Base-by-base conservation (phyloP, 2,888 invertebrate genomes). In the Nomada lathburiana region DNA sequence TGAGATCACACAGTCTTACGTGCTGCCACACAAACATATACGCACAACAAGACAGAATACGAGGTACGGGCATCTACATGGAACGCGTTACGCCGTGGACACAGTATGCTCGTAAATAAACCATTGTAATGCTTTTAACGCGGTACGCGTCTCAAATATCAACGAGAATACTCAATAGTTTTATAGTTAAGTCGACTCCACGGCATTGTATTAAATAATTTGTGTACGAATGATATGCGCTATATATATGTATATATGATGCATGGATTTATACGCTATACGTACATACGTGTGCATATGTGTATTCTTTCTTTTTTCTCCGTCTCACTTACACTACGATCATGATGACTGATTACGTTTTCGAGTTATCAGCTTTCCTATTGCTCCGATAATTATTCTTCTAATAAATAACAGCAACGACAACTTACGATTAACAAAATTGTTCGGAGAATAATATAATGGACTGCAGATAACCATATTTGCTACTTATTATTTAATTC, bases 101-200 rank as follows among this genome's bases (percentile, higher is more conserved):
- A 72, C 71, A 42, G 55, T 78, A 80, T 78, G 65, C 75, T 82
- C 83, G 78, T 83, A 83, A 83, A 83, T 83, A 83, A 83, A 82
- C 72, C 71, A 82, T 71, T 68, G 71, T 79, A 78, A 79, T 68
- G 71, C 29, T 82, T 78, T 72, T 67, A 74, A 68, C 59, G 71
- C 63, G 67, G 71, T 81, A 82, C 67, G 50, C 55, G 68, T 59
- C 44, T 78, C 70, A 71, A 83, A 72, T 74, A 68, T 69, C 53
- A 60, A 26, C 55, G 62, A 77, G 71, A 68, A 71, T 69, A 44
- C 60, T 82, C 44, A 29, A 18, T 67, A 63, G 29, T 69, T 75
- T 78, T 59, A 65, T 50, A 16, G 60, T 55, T 36, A 52, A 70
- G 57, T 65, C 57, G 44, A 55, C 55, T 67, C 23, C 53, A 52